phyloP scores from a whole-genome alignment of 2,888 invertebrate genomes.

The Eudasyphora cyanicolor region DNA sequence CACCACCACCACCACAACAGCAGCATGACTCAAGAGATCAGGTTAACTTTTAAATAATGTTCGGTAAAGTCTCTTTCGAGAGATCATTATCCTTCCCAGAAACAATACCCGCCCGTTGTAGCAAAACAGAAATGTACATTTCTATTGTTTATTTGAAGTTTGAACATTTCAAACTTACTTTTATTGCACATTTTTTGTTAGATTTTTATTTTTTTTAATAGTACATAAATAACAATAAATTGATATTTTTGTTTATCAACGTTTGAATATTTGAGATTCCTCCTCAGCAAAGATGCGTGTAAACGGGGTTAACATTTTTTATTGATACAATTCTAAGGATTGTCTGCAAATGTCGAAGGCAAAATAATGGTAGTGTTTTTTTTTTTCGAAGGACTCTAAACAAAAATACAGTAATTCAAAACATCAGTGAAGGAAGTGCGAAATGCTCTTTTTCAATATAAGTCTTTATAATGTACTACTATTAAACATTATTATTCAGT shows the following conservation, averaged over 20 bases:
- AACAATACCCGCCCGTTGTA: background rate
- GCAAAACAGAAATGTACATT: background rate
- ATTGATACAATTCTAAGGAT: too few species aligned
- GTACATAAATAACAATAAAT: slow-evolving; percentile 50
- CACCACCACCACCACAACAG: slow-evolving; percentile 1
- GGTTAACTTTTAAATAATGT: slow-evolving; percentile 58
- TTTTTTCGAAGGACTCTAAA: too few species aligned
- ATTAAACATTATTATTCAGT: too few species aligned
- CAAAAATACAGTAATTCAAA: too few species aligned
- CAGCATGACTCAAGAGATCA: slow-evolving; percentile 63
- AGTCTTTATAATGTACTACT: too few species aligned
- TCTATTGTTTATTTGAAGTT: slow-evolving; percentile 42
- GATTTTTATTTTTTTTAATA: slow-evolving; percentile 42
- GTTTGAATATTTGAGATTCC: slow-evolving; percentile 21
- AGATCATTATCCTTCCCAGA: background rate
- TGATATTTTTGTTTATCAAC: slow-evolving; percentile 61
- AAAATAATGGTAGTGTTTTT: too few species aligned
- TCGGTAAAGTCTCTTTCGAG: background rate
- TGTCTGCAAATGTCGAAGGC: too few species aligned
- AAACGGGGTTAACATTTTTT: too few species aligned
- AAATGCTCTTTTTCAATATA: too few species aligned
- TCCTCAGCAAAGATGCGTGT: background rate
- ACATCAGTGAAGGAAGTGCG: too few species aligned
- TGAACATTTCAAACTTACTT: slow-evolving; percentile 58
- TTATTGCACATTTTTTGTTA: slow-evolving; percentile 48